Evolutionary conservation across 2,113 vertebrate genomes (phyloP).

Genomic region (Acrocephalus arundinaceus): DNA sequence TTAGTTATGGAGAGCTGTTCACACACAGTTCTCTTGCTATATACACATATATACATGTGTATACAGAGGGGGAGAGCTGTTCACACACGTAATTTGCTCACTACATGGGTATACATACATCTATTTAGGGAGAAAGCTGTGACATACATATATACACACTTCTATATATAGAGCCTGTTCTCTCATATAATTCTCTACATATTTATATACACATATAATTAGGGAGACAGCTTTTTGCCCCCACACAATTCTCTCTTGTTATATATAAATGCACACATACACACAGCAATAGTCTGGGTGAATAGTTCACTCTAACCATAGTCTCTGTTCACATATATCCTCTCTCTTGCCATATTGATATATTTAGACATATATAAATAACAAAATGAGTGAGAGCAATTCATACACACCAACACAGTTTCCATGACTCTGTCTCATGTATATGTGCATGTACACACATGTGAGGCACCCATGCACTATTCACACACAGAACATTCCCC

Average conservation of each 20-base stretch:
- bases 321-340: neutral
- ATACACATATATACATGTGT: neutral
- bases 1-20: neutral
- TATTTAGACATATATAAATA: neutral
- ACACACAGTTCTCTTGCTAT: neutral
- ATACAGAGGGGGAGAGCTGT: neutral
- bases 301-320: neutral
- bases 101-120: neutral
- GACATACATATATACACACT: neutral
- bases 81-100: neutral
- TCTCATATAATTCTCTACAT: neutral
- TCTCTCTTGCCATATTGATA: neutral
- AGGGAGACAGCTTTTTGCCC: neutral
- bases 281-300: neutral
- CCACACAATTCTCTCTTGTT: neutral
- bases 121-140: neutral
- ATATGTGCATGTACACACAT: accelerated
- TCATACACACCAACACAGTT: neutral
- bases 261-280: neutral
- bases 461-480: too few species aligned
- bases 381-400: neutral
- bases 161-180: neutral
- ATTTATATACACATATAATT: neutral
- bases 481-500: neutral
- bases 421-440: neutral